These are phyloP conservation scores for Oithona nana DNA, from an alignment of 2,888 invertebrate genomes.

Conservation along the genomic window DNA sequence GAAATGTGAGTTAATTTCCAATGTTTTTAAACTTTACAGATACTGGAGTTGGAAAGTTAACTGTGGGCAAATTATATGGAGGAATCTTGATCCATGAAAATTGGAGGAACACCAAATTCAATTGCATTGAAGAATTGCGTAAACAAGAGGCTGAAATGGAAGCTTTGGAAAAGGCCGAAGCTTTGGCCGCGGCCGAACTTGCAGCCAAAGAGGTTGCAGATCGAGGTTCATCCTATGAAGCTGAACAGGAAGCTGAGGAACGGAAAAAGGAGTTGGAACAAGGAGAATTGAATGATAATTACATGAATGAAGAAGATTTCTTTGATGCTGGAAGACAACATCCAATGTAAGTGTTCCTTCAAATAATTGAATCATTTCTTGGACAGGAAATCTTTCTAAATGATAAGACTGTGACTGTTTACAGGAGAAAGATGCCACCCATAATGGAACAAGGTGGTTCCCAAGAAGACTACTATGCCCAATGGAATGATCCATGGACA, in stretches of 20 bases:
- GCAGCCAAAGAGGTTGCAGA: not conserved
- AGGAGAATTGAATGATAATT: not conserved
- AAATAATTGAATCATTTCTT: too few relatives aligned
- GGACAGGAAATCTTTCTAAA: too few relatives aligned
- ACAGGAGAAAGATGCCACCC: not conserved
- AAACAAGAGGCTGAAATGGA: slow-evolving; percentile 4
- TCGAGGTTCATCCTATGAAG: not conserved
- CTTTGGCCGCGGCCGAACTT: not conserved
- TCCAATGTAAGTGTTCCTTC: not conserved
- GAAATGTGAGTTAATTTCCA: not conserved
- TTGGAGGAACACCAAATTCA: slow-evolving; percentile 79
- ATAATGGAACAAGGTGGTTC: not conserved
- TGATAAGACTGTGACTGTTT: too few relatives aligned
- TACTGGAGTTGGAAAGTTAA: slow-evolving; percentile 50
- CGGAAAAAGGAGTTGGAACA: not conserved
- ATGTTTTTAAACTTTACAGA: slow-evolving; percentile 21
- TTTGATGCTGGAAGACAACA: not conserved
- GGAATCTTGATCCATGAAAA: slow-evolving; percentile 89
- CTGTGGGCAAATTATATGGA: slow-evolving; percentile 96
- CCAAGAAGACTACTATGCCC: not conserved
- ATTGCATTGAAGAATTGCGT: slow-evolving; percentile 37
- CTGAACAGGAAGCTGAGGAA: not conserved
- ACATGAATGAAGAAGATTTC: not conserved
- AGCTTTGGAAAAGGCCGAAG: not conserved
- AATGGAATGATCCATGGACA: not conserved